These are phyloP conservation scores for Danio aesculapii DNA, from an alignment of 2,797 vertebrate species.

Conservation along the genomic window DNA sequence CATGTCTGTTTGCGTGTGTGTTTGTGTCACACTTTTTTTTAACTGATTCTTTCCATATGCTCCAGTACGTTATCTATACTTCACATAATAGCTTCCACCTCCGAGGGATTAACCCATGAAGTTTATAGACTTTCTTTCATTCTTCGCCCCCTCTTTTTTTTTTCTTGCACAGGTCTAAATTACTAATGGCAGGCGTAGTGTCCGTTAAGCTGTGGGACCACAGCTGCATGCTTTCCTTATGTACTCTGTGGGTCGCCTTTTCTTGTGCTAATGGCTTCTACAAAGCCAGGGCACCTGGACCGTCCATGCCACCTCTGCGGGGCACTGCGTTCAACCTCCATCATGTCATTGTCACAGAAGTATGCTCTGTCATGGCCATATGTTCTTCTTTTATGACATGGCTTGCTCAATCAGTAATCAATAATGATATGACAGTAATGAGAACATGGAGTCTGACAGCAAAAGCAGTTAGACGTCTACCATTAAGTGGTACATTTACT, in stretches of 20 bases:
- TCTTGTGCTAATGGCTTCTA: slow-evolving; percentile 83
- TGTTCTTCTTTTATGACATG: slow-evolving; percentile 2
- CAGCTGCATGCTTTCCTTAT: slow-evolving; percentile 73
- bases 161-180: slow-evolving; percentile 68
- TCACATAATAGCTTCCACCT: slow-evolving; percentile 72
- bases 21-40: neutral
- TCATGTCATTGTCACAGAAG: slow-evolving; percentile 66
- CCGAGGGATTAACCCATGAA: slow-evolving; percentile 69
- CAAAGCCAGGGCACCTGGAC: slow-evolving; percentile 79
- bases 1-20: slow-evolving; percentile 5
- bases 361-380: neutral
- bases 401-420: neutral
- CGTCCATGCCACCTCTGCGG: slow-evolving; percentile 66
- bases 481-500: slow-evolving; percentile 20
- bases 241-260: slow-evolving; percentile 69
- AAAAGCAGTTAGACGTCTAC: neutral
- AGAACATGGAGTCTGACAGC: neutral
- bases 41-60: slow-evolving; percentile 77
- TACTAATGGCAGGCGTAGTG: slow-evolving; percentile 79
- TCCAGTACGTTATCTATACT: slow-evolving; percentile 73
- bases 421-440: neutral
- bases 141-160: slow-evolving; percentile 44
- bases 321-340: slow-evolving; percentile 63
- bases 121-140: slow-evolving; percentile 51
- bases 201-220: slow-evolving; percentile 66